Conservation (phyloP, 1,140 invertebrate genomes). For the Phocides pigmalion region DNA sequence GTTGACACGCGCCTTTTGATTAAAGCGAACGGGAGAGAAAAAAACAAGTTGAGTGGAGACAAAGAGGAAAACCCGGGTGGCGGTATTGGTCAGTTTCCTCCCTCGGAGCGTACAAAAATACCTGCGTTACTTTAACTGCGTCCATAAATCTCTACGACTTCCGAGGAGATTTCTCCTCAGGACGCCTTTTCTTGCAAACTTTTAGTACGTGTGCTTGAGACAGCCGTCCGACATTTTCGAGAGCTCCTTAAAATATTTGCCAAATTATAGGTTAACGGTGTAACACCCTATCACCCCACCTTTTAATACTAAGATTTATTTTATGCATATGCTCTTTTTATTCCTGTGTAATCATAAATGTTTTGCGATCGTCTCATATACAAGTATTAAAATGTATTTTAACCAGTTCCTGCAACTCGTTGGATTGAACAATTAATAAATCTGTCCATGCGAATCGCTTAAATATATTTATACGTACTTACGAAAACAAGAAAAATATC, state of each 20-base stretch:
- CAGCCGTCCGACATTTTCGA: slow-evolving; percentile 52
- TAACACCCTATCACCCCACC: too few species aligned
- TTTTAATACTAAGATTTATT: too few species aligned
- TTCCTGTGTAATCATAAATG: too few species aligned
- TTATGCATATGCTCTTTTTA: too few species aligned
- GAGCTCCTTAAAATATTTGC: slow-evolving; percentile 51
- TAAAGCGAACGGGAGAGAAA: slow-evolving; percentile 36
- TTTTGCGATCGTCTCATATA: too few species aligned
- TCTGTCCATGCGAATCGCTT: too few species aligned
- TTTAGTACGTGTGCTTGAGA: slow-evolving; percentile 65
- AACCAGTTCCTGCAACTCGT: too few species aligned
- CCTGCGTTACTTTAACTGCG: slow-evolving; percentile 69
- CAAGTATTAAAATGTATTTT: too few species aligned
- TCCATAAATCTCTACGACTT: slow-evolving; percentile 71
- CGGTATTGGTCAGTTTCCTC: slow-evolving; percentile 62
- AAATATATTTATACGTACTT: too few species aligned
- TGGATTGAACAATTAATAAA: too few species aligned
- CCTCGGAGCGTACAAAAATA: slow-evolving; percentile 52
- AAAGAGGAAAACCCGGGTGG: slow-evolving; percentile 44
- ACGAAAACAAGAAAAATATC: too few species aligned
- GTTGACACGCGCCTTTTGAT: slow-evolving; percentile 43
- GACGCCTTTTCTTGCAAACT: slow-evolving; percentile 63
- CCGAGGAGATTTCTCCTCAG: slow-evolving; percentile 67
- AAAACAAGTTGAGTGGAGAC: slow-evolving; percentile 44
- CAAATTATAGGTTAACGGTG: slow-evolving; percentile 42